phyloP scores from a whole-genome alignment of 2,888 invertebrate genomes.

The Anorthoa munda region DNA sequence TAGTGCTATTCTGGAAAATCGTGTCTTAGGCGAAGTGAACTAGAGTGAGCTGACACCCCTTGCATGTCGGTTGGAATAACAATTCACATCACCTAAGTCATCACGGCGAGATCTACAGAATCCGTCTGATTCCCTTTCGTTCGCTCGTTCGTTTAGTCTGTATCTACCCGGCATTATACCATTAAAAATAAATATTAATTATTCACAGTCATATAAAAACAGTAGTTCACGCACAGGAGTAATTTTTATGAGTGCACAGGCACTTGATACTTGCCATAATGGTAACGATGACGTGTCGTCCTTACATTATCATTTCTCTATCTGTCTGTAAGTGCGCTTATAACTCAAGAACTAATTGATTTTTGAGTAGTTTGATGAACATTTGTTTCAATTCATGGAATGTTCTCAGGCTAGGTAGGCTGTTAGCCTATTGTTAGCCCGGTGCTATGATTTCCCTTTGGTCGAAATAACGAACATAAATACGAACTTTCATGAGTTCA shows the following conservation, averaged over 20 bases:
- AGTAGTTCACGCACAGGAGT: background rate
- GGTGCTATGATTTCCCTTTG: background rate
- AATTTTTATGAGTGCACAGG: background rate
- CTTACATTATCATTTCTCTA: background rate
- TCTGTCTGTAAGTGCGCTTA: background rate
- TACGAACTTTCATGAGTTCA: no score
- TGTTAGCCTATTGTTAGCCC: no score
- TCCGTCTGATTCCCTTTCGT: no score
- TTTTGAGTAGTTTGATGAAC: background rate
- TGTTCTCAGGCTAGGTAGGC: background rate
- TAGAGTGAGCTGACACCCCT: no score
- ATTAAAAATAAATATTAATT: background rate
- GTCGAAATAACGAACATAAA: no score
- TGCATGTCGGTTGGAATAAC: no score
- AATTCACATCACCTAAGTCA: no score
- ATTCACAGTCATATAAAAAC: background rate
- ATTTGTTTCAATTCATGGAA: background rate
- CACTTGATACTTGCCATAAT: slow-evolving; percentile 9
- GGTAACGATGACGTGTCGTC: background rate
- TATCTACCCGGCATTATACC: no score
- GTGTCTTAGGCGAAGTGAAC: no score
- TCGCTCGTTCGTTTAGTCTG: no score
- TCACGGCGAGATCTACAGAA: no score
- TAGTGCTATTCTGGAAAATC: no score
- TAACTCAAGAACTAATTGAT: background rate